These are phyloP conservation scores for Varanus salvator DNA, from an alignment of 2,113 vertebrate genomes.

Conservation along the genomic window DNA sequence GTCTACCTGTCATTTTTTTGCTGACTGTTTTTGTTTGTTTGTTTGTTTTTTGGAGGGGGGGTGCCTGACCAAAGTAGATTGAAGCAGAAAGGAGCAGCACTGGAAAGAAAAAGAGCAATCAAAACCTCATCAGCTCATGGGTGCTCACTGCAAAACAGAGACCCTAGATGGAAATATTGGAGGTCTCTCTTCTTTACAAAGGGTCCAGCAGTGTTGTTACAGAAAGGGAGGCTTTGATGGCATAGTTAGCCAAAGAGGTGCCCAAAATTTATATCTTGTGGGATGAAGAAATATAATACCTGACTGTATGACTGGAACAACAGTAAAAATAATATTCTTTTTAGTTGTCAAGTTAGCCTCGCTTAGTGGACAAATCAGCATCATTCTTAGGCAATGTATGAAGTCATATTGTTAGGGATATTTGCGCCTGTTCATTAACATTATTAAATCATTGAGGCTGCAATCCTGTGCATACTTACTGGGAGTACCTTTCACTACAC, in stretches of 20 bases:
- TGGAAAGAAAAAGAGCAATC: background rate
- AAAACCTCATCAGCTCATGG: background rate
- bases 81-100: background rate
- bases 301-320: background rate
- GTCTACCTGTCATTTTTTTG: background rate
- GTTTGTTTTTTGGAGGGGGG: background rate
- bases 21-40: background rate
- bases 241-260: background rate
- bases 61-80: background rate
- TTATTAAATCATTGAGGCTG: too few relatives aligned
- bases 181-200: too few relatives aligned
- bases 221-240: too few relatives aligned
- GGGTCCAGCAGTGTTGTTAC: too few relatives aligned
- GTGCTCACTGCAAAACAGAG: background rate
- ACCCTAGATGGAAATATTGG: background rate
- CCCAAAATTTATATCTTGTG: background rate
- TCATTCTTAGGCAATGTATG: background rate
- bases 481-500: too few relatives aligned
- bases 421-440: too few relatives aligned
- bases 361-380: background rate
- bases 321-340: background rate
- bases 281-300: too few relatives aligned
- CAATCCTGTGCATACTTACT: too few relatives aligned
- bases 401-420: too few relatives aligned
- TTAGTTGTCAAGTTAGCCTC: background rate